Evolutionary conservation across 2,113 vertebrate genomes (phyloP), one percentile per base, ranked within the genome.

Genomic region (Smithornis capensis): DNA sequence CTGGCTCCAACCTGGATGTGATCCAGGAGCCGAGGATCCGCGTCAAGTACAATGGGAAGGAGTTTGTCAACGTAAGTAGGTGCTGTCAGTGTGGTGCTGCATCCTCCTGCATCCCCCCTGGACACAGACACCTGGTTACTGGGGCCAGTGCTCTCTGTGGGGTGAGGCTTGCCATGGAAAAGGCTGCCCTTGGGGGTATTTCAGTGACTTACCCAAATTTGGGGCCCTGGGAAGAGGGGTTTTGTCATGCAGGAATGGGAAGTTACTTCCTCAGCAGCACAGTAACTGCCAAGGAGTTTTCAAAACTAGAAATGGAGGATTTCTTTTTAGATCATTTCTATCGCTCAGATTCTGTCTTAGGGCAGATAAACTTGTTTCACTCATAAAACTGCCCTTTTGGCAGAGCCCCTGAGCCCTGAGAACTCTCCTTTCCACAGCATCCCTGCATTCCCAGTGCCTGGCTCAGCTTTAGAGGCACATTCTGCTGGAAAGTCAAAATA

Each of bases 1-100:
- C 98, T 0, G 99, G 99, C 90, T 99, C 99, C 96, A 99, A 99
- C 87, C 97, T 99, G 97, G 99, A 99, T 37, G 98, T 99, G 95
- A 98, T 99, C 87, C 99, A 99, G 94, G 99, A 99, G 96, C 99
- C 99, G 1, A 97, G 98, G 96, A 98, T 99, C 93, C 98, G 99
- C 5, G 98, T 99, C 96, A 99, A 99, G 96, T 98, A 99, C 76
- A 98, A 98, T 0, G 99, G 99, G 86, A 98, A 98, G 42, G 99
- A 99, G 97, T 99, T 99, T 19, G 98, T 99, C 96, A 99, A 99
- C 0, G 99, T 99, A 97, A 99, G 99, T 98, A 92, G 94, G 29
- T 9, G 12, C 45, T 33, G 52, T 5, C 35, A 17, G n/a, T 0
- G 4, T 2, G 5, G 67, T 4, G 14, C 74, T 4, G 28, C 55